Evolutionary conservation across 2,888 invertebrate genomes (phyloP).

Genomic region (Tipula vernalis): DNA sequence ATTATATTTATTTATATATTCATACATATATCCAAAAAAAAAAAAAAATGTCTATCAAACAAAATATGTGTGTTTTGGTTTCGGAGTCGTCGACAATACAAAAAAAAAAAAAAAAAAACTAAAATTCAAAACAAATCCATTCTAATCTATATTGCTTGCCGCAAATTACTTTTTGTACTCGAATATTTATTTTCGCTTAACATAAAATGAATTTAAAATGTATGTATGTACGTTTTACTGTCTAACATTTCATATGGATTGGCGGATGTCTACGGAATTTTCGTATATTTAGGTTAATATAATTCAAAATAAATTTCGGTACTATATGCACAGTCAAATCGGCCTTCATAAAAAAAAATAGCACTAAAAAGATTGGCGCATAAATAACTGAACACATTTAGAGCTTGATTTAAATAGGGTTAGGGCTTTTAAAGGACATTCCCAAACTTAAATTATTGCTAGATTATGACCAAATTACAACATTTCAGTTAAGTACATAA

Average conservation of each 20-base stretch:
- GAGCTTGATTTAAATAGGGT: no score
- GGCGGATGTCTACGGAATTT: background rate
- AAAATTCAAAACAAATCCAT: background rate
- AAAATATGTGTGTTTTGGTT: background rate
- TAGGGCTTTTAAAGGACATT: no score
- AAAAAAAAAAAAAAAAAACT: no score
- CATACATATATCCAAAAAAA: background rate
- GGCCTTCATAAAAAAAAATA: background rate
- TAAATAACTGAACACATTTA: no score
- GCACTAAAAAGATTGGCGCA: no score
- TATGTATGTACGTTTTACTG: background rate
- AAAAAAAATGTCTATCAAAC: background rate
- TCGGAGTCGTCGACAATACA: background rate
- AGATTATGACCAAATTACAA: background rate
- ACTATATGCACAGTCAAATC: background rate
- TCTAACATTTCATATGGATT: background rate
- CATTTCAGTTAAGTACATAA: background rate
- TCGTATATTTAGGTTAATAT: background rate
- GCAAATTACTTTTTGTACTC: background rate
- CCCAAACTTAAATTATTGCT: no score
- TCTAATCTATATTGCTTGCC: background rate
- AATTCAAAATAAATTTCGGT: background rate
- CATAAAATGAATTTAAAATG: background rate
- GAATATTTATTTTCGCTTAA: background rate
- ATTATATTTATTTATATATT: slow-evolving; percentile 4